Conservation (phyloP, 2,113 vertebrate species). For the Cynopterus brachyotis region DNA sequence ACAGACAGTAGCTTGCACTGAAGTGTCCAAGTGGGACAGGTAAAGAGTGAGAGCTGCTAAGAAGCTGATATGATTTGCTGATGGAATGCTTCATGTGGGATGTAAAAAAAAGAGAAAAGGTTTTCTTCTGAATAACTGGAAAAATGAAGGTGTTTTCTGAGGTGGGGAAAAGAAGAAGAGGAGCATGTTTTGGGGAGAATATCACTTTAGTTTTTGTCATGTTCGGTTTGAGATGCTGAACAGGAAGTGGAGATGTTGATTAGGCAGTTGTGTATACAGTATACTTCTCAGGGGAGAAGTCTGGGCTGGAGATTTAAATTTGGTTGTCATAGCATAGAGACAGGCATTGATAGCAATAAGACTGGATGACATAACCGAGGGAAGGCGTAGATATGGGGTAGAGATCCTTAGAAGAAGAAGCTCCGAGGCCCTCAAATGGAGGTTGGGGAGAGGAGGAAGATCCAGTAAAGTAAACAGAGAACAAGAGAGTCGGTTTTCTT, state of each 20-base stretch:
- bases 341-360: neutral
- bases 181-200: neutral
- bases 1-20: neutral
- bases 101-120: neutral
- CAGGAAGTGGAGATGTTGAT: neutral
- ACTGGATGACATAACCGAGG: neutral
- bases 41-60: neutral
- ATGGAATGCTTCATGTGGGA: neutral
- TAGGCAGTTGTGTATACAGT: neutral
- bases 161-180: neutral
- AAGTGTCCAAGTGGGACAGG: neutral
- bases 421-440: neutral
- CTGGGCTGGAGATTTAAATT: neutral
- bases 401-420: neutral
- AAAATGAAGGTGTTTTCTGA: slow-evolving; percentile 1
- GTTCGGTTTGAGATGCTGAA: neutral
- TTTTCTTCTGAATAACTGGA: neutral
- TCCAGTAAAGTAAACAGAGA: neutral
- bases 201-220: neutral
- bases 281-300: neutral
- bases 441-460: neutral
- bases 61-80: neutral
- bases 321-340: neutral
- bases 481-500: neutral
- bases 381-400: neutral